These are phyloP conservation scores for Thripadectes ignobilis DNA, from an alignment of 2,797 vertebrate genomes.

Conservation along the genomic window DNA sequence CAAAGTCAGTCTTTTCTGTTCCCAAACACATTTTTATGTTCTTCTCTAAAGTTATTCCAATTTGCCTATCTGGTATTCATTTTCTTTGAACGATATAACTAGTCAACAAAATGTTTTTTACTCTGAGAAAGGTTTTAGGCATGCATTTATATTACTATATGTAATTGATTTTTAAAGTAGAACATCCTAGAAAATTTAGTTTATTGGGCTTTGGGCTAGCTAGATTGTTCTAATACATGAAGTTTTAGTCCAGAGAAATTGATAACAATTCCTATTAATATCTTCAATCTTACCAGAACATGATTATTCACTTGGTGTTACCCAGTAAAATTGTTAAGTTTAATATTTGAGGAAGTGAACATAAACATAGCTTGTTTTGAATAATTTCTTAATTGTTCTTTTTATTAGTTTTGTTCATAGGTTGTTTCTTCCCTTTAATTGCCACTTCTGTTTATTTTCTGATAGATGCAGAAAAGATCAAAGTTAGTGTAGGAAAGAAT, in stretches of 20 bases:
- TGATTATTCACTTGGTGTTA: background rate
- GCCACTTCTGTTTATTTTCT: background rate
- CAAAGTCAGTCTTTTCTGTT: slow-evolving; percentile 18
- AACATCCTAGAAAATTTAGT: background rate
- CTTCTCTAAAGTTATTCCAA: slow-evolving; percentile 44
- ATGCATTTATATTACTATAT: slow-evolving; percentile 8
- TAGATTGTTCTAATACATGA: background rate
- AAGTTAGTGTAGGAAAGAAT: background rate
- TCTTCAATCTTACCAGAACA: background rate
- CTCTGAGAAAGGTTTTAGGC: slow-evolving; percentile 15
- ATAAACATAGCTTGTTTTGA: background rate
- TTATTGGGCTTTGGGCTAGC: background rate
- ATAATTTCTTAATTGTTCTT: background rate
- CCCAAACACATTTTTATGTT: slow-evolving; percentile 18
- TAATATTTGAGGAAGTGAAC: background rate
- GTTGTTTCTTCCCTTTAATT: background rate
- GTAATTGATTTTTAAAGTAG: slow-evolving; percentile 7
- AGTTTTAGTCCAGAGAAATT: background rate
- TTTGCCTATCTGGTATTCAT: slow-evolving; percentile 50
- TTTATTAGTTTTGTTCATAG: background rate
- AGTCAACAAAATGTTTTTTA: slow-evolving; percentile 17
- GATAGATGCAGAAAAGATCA: background rate
- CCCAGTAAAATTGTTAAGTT: background rate
- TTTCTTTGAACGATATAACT: slow-evolving; percentile 11
- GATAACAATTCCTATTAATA: background rate